These are phyloP conservation scores for Takifugu flavidus DNA, from an alignment of 2,113 vertebrate species.

Conservation along the genomic window DNA sequence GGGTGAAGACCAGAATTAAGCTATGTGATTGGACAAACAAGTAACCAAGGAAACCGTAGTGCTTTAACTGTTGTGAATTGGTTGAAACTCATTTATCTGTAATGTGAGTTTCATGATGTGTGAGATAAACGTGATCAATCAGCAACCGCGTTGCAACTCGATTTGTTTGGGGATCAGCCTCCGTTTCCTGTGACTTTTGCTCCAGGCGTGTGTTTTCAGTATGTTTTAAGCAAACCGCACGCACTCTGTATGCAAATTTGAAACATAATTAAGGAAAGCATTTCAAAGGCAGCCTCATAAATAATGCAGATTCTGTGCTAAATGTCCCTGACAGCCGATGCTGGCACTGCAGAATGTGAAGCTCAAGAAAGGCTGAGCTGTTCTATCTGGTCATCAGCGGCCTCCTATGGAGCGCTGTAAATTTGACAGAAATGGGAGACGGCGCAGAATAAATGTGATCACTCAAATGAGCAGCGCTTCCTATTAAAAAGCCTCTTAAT, in stretches of 20 bases:
- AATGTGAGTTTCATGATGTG: conserved; percentile 53
- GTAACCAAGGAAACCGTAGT: conserved; percentile 73
- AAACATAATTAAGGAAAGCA: conserved; percentile 70
- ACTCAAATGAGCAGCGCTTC: conserved; percentile 53
- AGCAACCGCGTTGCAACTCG: conserved; percentile 48
- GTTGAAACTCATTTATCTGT: conserved; percentile 66
- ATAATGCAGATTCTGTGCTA: conserved; percentile 75
- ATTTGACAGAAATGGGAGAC: conserved; percentile 66
- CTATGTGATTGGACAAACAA: conserved; percentile 65
- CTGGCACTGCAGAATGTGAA: conserved; percentile 70
- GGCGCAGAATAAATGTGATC: conserved; percentile 58
- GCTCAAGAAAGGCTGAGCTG: conserved; percentile 66
- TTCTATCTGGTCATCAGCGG: conserved; percentile 70
- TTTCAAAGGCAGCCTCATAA: conserved; percentile 75
- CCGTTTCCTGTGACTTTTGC: conserved; percentile 18
- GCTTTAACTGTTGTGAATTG: conserved; percentile 68
- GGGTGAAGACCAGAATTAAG: conserved; percentile 36
- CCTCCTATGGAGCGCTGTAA: conserved; percentile 68
- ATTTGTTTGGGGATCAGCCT: conserved; percentile 38
- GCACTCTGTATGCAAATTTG: conserved; percentile 61
- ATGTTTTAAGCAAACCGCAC: conserved; percentile 17
- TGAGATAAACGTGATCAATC: conserved; percentile 71
- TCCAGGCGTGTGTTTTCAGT: conserved; percentile 30
- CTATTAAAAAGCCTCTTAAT: conserved; percentile 55
- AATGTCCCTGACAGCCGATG: conserved; percentile 71